Conservation (phyloP, 2,888 invertebrate species). For the Oscheius sp. region DNA sequence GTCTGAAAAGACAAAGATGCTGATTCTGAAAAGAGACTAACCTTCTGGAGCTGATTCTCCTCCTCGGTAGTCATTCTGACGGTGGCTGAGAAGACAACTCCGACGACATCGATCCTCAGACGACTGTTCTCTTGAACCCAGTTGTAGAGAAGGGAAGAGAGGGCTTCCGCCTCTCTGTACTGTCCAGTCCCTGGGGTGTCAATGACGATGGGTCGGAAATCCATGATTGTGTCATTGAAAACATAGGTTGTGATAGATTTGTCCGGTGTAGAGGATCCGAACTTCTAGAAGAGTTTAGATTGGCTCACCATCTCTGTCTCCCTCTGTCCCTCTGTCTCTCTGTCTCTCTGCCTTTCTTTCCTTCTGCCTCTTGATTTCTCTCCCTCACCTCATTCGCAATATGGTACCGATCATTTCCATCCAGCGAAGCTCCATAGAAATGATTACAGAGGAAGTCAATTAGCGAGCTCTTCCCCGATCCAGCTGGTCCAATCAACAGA, state of each 20-base stretch:
- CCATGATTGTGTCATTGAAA: conserved; percentile 59
- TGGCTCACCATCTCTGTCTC: too few species aligned
- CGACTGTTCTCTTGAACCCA: conserved; percentile 55
- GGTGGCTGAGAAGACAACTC: conserved; percentile 56
- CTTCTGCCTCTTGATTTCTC: neutral
- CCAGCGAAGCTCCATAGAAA: conserved; percentile 57
- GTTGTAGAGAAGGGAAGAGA: conserved; percentile 43
- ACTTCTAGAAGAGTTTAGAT: conserved; percentile 44
- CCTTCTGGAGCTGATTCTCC: conserved; percentile 58
- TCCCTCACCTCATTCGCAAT: conserved; percentile 59
- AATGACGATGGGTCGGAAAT: conserved; percentile 57
- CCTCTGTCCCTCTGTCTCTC: too few species aligned
- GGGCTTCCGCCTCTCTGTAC: conserved; percentile 42
- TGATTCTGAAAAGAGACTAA: conserved; percentile 12
- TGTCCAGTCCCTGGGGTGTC: conserved; percentile 61
- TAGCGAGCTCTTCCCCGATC: conserved; percentile 55
- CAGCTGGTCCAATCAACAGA: conserved; percentile 55
- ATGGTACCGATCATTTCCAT: conserved; percentile 47
- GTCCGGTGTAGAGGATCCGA: conserved; percentile 56
- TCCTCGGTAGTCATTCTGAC: conserved; percentile 53
- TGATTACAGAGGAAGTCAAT: conserved; percentile 65
- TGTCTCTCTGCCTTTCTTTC: too few species aligned
- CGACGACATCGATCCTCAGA: conserved; percentile 56
- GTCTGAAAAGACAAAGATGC: conserved; percentile 19
- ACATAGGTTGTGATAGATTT: conserved; percentile 60